A percentile compares a stretch with the other conserved stretches of the same genome.
These are phyloP conservation scores for Gymnocephalus cernua DNA, from an alignment of 2,113 vertebrate species.

Conservation along the genomic window DNA sequence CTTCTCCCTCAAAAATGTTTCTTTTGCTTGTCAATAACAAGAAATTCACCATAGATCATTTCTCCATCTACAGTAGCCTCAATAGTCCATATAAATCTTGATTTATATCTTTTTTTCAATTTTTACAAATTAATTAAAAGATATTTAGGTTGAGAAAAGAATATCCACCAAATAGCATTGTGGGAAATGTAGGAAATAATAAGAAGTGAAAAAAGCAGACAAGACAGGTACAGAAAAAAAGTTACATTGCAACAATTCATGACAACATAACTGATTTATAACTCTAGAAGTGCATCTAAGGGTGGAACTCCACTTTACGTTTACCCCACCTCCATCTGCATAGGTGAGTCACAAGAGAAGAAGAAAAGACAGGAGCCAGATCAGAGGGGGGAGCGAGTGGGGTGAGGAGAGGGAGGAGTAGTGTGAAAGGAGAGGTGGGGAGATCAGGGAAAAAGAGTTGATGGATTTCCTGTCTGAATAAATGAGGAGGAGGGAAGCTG, in stretches of 20 bases:
- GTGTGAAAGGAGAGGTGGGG: constrained; percentile 66
- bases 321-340: constrained; percentile 26
- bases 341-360: constrained; percentile 39
- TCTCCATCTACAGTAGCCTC: neutral
- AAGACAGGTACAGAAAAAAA: neutral
- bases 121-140: neutral
- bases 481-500: constrained; percentile 80
- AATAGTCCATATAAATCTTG: neutral
- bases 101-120: neutral
- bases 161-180: neutral
- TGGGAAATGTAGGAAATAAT: constrained; percentile 1
- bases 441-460: constrained; percentile 75
- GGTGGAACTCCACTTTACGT: constrained; percentile 7
- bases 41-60: neutral
- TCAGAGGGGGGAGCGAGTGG: constrained; percentile 38
- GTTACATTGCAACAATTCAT: neutral
- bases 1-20: neutral
- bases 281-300: constrained; percentile 17
- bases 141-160: neutral
- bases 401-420: constrained; percentile 53
- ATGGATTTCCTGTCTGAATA: constrained; percentile 84
- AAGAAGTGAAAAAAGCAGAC: neutral
- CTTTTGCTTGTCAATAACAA: neutral
- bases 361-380: constrained; percentile 25
- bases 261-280: constrained; percentile 31